A percentile compares a stretch with the other conserved stretches of the same genome.
Conservation (phyloP, 1,140 invertebrate genomes). For the Orius insidiosus region DNA sequence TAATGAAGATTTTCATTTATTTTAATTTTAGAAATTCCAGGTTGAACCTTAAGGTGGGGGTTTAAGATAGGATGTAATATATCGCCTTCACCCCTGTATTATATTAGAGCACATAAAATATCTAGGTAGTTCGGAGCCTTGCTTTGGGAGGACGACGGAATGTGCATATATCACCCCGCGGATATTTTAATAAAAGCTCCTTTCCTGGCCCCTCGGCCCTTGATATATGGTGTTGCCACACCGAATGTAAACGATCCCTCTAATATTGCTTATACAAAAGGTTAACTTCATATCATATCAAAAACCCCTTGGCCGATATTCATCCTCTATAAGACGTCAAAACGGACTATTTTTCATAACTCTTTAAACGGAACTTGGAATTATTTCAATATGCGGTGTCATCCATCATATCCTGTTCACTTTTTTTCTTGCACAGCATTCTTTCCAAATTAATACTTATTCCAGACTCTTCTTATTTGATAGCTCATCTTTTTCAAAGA, state of each 20-base stretch:
- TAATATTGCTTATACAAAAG: conserved; percentile 5
- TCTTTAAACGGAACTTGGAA: not conserved
- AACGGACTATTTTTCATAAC: conserved; percentile 4
- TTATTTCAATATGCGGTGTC: too few species aligned
- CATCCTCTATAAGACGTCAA: conserved; percentile 1
- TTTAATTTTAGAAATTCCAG: too few species aligned
- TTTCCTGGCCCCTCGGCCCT: not conserved
- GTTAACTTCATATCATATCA: not conserved
- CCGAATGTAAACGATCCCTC: conserved; percentile 7
- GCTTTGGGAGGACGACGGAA: not conserved
- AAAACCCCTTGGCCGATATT: conserved; percentile 2
- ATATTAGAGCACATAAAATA: not conserved
- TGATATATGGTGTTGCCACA: conserved; percentile 3
- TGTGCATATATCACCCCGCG: conserved; percentile 11
- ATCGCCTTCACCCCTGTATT: too few species aligned
- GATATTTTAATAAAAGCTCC: conserved; percentile 12
- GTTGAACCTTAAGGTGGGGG: too few species aligned
- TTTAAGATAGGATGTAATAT: too few species aligned
- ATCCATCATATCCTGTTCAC: too few species aligned
- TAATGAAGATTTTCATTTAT: too few species aligned
- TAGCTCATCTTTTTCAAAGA: too few species aligned
- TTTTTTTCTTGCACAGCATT: too few species aligned
- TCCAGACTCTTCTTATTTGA: too few species aligned
- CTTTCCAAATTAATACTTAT: too few species aligned
- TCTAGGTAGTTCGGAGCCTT: conserved; percentile 1